Conservation (phyloP, 2,888 invertebrate species). For the Noctua fimbriata region DNA sequence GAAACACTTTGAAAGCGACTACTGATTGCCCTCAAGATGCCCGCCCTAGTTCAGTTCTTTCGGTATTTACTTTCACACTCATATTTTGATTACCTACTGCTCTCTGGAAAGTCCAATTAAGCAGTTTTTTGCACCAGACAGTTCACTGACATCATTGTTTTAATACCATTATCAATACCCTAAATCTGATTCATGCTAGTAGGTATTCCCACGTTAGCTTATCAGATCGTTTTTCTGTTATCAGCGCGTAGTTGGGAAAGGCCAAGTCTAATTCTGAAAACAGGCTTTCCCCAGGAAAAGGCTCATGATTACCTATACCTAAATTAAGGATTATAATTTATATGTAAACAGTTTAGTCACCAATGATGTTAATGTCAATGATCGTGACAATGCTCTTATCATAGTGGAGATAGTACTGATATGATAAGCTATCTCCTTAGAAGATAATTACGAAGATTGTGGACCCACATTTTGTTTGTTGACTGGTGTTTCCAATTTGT, state of each 20-base stretch:
- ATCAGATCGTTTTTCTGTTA: constrained; percentile 32
- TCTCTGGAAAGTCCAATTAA: background rate
- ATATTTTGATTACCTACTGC: background rate
- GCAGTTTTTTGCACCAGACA: background rate
- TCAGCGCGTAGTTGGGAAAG: constrained; percentile 34
- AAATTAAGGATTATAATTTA: constrained; percentile 8
- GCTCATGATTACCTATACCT: constrained; percentile 2
- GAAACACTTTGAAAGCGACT: background rate
- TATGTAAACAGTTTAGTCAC: constrained; percentile 29
- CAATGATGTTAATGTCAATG: constrained; percentile 40
- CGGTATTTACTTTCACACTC: background rate
- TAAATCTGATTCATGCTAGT: constrained; percentile 31
- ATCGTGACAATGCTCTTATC: constrained; percentile 37
- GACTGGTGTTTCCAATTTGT: background rate
- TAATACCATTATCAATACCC: constrained; percentile 13
- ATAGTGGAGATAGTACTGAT: constrained; percentile 7
- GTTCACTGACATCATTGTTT: background rate
- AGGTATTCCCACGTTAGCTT: constrained; percentile 49
- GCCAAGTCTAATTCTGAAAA: constrained; percentile 8
- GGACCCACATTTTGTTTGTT: constrained; percentile 13
- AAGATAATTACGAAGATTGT: constrained; percentile 19
- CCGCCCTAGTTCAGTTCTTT: background rate
- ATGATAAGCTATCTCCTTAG: constrained; percentile 31
- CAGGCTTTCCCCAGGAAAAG: constrained; percentile 31
- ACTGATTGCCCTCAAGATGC: background rate